These are phyloP conservation scores for Eulemur rubriventer DNA, from an alignment of 2,797 vertebrate genomes.

Conservation along the genomic window DNA sequence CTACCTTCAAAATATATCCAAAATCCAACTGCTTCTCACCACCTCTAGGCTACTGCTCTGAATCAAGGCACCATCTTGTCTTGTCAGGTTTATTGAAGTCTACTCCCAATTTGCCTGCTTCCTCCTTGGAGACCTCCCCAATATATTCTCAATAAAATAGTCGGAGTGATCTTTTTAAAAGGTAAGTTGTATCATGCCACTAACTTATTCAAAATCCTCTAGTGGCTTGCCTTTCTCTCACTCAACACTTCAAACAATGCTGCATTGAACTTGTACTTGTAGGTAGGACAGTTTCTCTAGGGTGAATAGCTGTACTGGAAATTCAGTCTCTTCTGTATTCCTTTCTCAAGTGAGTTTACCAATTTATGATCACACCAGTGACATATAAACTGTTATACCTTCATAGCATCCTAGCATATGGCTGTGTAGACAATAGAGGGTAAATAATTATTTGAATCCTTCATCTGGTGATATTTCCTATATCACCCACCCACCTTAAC, in stretches of 20 bases:
- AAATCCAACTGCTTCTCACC: background rate
- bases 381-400: background rate
- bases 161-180: background rate
- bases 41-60: accelerated
- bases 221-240: background rate
- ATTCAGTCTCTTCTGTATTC: background rate
- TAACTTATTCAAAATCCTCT: background rate
- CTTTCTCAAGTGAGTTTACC: background rate
- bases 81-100: background rate
- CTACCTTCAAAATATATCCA: background rate
- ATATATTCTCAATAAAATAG: background rate
- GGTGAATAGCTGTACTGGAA: background rate
- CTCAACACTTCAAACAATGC: background rate
- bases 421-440: background rate
- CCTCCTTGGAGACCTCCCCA: background rate
- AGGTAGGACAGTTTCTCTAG: background rate
- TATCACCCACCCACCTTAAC: background rate
- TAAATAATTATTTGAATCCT: background rate
- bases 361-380: background rate
- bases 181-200: background rate
- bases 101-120: accelerated
- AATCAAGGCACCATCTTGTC: background rate
- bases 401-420: background rate
- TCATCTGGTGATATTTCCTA: background rate
- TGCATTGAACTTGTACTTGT: background rate